A percentile compares a stretch with the other conserved stretches of the same genome.
Evolutionary conservation across 1,140 invertebrate species (phyloP).

Genomic region (Paracyclopina nana): DNA sequence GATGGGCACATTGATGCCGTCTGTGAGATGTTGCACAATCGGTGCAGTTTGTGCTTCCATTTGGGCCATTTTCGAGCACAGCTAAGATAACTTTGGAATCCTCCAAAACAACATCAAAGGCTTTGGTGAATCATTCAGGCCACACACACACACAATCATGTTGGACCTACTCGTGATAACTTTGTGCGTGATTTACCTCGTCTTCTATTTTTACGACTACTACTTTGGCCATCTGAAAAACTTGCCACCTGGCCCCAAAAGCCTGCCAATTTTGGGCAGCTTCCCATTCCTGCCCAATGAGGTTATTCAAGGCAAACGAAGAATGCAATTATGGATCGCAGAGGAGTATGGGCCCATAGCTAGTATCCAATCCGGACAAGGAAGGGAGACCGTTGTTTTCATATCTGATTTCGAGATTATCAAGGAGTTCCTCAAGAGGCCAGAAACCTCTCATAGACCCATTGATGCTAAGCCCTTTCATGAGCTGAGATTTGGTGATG

Average conservation of each 20-base stretch:
- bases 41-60: too few relatives aligned
- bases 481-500: background rate
- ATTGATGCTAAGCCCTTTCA: background rate
- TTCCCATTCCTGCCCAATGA: constrained; percentile 9
- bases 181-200: too few relatives aligned
- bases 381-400: background rate
- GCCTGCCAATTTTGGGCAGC: constrained; percentile 2
- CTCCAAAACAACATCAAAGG: too few relatives aligned
- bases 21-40: too few relatives aligned
- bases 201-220: too few relatives aligned
- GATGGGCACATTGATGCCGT: too few relatives aligned
- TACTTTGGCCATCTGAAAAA: too few relatives aligned
- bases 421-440: background rate
- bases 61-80: too few relatives aligned
- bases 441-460: background rate
- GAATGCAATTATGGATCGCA: background rate
- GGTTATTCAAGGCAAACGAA: background rate
- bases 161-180: too few relatives aligned
- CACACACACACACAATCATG: too few relatives aligned
- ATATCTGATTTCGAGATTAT: constrained; percentile 4
- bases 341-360: background rate
- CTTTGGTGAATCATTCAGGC: too few relatives aligned
- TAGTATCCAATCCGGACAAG: background rate
- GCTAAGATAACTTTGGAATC: too few relatives aligned
- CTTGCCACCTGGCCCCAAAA: background rate